Conservation (phyloP, 1,140 invertebrate species). For the Drosophila setifemur region DNA sequence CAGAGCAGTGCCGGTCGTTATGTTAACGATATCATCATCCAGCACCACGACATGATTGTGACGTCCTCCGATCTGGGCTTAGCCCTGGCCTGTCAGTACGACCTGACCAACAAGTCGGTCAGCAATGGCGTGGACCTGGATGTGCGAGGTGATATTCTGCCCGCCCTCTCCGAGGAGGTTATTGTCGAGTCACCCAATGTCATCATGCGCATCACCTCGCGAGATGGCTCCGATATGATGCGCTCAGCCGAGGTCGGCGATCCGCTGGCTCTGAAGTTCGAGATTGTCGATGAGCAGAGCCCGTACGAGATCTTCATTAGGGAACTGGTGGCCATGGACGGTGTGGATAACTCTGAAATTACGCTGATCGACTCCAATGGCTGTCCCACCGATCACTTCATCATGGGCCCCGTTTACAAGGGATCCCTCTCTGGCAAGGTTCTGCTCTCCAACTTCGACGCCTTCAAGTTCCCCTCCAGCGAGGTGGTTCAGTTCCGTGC, state of each 20-base stretch:
- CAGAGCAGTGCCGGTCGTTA: constrained; percentile 93
- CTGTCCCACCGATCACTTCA: constrained; percentile 95
- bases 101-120: constrained; percentile 95
- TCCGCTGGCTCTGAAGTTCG: constrained; percentile 93
- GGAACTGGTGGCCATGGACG: constrained; percentile 96
- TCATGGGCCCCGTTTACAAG: constrained; percentile 95
- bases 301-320: constrained; percentile 97
- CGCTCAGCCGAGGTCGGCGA: constrained; percentile 93
- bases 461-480: constrained; percentile 97
- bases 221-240: constrained; percentile 88
- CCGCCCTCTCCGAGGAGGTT: constrained; percentile 90
- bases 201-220: constrained; percentile 95
- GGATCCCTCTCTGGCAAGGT: constrained; percentile 90
- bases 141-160: constrained; percentile 92
- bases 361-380: constrained; percentile 95
- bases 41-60: constrained; percentile 97
- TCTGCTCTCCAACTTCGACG: constrained; percentile 95
- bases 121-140: constrained; percentile 95
- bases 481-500: constrained; percentile 97
- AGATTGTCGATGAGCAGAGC: constrained; percentile 94
- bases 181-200: constrained; percentile 97
- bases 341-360: constrained; percentile 95
- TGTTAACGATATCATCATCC: constrained; percentile 94
- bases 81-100: constrained; percentile 96
- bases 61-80: constrained; percentile 96